A percentile compares a stretch with the other conserved stretches of the same genome.
Evolutionary conservation across 2,888 invertebrate species (phyloP).

Genomic region (Drosophila paranaensis): DNA sequence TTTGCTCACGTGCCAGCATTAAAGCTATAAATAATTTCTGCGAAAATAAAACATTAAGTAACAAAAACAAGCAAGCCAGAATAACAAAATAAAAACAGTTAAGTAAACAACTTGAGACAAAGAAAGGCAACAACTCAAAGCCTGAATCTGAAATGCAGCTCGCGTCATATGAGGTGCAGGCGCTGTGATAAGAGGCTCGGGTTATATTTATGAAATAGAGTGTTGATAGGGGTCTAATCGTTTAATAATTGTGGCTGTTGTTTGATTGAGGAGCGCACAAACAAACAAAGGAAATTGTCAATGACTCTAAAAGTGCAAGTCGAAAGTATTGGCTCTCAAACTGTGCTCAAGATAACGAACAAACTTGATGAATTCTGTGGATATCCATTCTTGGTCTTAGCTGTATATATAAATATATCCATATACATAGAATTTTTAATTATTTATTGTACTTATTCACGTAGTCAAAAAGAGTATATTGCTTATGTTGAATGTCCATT

Average conservation of each 20-base stretch:
- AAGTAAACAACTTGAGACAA: constrained; percentile 23
- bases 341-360: not conserved
- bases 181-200: constrained; percentile 18
- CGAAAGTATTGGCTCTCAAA: not conserved
- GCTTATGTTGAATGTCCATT: too few species aligned
- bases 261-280: not conserved
- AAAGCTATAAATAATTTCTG: constrained; percentile 39
- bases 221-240: constrained; percentile 8
- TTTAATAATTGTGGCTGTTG: not conserved
- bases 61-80: not conserved
- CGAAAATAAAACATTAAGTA: constrained; percentile 10
- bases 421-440: too few species aligned
- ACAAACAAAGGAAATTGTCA: not conserved
- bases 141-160: constrained; percentile 3
- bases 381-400: not conserved
- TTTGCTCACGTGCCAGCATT: constrained; percentile 44
- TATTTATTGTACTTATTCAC: too few species aligned
- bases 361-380: not conserved
- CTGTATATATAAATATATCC: not conserved
- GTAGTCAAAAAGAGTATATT: too few species aligned
- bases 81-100: constrained; percentile 10
- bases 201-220: not conserved
- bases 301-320: not conserved
- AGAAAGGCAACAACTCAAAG: constrained; percentile 12
- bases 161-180: constrained; percentile 6